phyloP scores from a whole-genome alignment of 1,140 invertebrate genomes.

The Bombyx mandarina region DNA sequence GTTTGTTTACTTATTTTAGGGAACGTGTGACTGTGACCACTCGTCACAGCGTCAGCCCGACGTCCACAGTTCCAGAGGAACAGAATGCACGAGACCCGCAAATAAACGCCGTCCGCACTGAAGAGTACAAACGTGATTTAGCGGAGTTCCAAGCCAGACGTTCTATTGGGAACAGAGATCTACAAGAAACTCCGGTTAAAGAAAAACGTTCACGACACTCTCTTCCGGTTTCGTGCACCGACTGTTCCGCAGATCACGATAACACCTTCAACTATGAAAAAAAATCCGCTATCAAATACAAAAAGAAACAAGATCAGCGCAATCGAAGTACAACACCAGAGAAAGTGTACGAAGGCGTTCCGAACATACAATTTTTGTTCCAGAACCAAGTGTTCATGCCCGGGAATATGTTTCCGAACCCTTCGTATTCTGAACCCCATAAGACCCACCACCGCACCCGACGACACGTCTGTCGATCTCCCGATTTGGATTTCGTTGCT shows the following conservation, averaged over 20 bases:
- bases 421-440: conserved; percentile 44
- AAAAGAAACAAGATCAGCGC: conserved; percentile 46
- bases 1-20: conserved; percentile 22
- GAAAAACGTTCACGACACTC: conserved; percentile 57
- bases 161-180: conserved; percentile 35
- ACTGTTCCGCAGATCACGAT: conserved; percentile 48
- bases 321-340: conserved; percentile 33
- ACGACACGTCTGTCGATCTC: conserved; percentile 22
- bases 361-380: conserved; percentile 66
- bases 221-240: conserved; percentile 54
- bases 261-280: conserved; percentile 59
- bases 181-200: conserved; percentile 36
- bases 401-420: conserved; percentile 34
- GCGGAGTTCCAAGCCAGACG: conserved; percentile 64
- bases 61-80: conserved; percentile 17
- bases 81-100: conserved; percentile 21
- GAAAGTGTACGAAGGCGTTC: conserved; percentile 30
- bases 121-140: conserved; percentile 62
- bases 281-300: conserved; percentile 56
- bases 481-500: conserved; percentile 33
- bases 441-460: conserved; percentile 22
- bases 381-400: conserved; percentile 67
- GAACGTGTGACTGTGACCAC: conserved; percentile 55
- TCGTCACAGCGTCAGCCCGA: conserved; percentile 26
- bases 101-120: conserved; percentile 56